These are phyloP conservation scores for Pseudomyrmex flavicornis DNA, from an alignment of 1,140 invertebrate genomes.

Conservation along the genomic window DNA sequence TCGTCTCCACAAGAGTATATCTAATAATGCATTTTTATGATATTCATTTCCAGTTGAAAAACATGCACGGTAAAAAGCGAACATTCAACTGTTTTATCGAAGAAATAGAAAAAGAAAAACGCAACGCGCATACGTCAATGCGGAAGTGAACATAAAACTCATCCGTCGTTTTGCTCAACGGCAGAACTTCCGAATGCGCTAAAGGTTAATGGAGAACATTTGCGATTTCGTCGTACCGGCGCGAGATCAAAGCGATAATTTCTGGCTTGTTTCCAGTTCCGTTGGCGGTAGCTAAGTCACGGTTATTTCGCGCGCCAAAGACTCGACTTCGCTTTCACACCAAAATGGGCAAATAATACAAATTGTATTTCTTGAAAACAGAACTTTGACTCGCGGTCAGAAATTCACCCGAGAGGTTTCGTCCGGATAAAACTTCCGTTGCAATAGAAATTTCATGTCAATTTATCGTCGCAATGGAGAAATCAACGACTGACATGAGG, in stretches of 20 bases:
- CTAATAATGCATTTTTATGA: too few species aligned
- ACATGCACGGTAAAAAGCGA: too few species aligned
- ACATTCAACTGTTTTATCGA: too few species aligned
- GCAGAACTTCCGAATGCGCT: conserved; percentile 35
- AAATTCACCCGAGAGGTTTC: background rate
- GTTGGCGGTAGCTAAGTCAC: conserved; percentile 5
- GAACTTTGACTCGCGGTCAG: background rate
- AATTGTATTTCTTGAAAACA: background rate
- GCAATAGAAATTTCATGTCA: background rate
- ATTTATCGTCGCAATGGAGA: background rate
- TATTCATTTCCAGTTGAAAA: too few species aligned
- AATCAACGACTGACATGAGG: background rate
- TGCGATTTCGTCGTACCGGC: background rate
- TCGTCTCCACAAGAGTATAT: too few species aligned
- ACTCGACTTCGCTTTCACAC: background rate
- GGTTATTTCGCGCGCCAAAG: conserved; percentile 17
- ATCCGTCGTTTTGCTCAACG: conserved; percentile 2
- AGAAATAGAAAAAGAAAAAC: background rate
- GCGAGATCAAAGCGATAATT: conserved; percentile 49
- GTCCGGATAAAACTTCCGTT: background rate
- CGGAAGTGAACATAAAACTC: conserved; percentile 21
- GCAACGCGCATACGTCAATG: conserved; percentile 15
- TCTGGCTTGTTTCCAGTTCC: conserved; percentile 38
- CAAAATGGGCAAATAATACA: conserved; percentile 10
- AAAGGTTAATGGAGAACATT: conserved; percentile 35